Evolutionary conservation across 2,797 vertebrate genomes (phyloP).

Genomic region (Channallabes apus): DNA sequence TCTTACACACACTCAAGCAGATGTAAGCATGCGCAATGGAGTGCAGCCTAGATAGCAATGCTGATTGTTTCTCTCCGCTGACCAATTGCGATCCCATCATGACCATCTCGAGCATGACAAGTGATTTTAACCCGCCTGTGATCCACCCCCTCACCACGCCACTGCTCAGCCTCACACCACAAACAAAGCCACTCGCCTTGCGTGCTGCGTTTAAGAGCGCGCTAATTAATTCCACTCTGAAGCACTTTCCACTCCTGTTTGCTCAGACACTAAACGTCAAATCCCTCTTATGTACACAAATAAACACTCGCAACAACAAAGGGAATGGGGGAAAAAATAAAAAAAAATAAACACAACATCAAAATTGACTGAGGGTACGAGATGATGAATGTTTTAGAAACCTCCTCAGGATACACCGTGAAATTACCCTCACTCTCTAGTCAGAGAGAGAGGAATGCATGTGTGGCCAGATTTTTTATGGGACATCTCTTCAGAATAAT

Average conservation of each 20-base stretch:
- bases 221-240: conserved; percentile 82
- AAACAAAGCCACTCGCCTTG: conserved; percentile 81
- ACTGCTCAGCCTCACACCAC: conserved; percentile 75
- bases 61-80: conserved; percentile 76
- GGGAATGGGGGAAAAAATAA: conserved; percentile 71
- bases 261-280: conserved; percentile 79
- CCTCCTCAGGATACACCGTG: conserved; percentile 55
- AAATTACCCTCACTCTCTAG: conserved; percentile 49
- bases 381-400: conserved; percentile 68
- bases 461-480: conserved; percentile 30
- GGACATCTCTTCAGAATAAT: conserved; percentile 51
- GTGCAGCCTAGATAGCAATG: conserved; percentile 64
- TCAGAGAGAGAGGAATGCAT: conserved; percentile 43
- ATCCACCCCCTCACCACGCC: conserved; percentile 74
- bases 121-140: conserved; percentile 80
- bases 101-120: conserved; percentile 80
- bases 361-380: conserved; percentile 66
- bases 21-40: conserved; percentile 60
- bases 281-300: conserved; percentile 79
- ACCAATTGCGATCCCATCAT: conserved; percentile 83
- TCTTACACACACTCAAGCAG: conserved; percentile 53
- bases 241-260: conserved; percentile 81
- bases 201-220: conserved; percentile 78
- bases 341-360: conserved; percentile 68
- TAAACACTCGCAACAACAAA: conserved; percentile 77